Evolutionary conservation across 2,888 invertebrate genomes (phyloP).

Genomic region (Neoitamus cyanurus): DNA sequence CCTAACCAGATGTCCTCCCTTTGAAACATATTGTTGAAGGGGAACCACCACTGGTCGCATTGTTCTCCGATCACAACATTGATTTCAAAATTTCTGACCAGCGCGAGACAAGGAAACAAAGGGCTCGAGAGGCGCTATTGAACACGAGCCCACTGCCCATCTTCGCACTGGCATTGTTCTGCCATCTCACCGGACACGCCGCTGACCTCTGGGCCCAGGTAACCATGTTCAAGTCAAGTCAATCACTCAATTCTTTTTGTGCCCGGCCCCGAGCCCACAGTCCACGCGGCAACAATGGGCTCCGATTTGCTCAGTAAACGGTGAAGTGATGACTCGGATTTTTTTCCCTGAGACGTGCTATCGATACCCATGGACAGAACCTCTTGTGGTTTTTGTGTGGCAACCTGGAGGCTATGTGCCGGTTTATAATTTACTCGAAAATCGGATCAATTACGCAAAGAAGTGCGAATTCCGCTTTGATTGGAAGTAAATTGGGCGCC

Average conservation of each 20-base stretch:
- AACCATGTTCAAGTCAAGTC: background rate
- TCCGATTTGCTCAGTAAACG: slow-evolving; percentile 21
- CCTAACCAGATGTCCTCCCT: slow-evolving; percentile 9
- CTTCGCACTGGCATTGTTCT: background rate
- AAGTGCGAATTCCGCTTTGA: background rate
- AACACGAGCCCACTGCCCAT: background rate
- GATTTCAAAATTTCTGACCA: background rate
- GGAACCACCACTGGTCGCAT: background rate
- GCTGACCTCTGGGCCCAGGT: background rate
- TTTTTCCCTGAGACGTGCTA: slow-evolving; percentile 2
- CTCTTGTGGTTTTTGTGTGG: background rate
- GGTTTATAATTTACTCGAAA: background rate
- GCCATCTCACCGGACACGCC: background rate
- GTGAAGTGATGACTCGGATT: background rate
- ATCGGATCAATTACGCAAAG: background rate
- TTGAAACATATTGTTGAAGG: background rate
- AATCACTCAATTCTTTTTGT: background rate
- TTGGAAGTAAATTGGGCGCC: background rate
- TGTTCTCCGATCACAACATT: slow-evolving; percentile 6
- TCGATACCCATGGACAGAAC: background rate
- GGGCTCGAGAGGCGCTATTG: background rate
- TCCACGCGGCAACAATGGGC: background rate
- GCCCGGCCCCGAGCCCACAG: background rate
- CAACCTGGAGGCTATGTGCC: background rate
- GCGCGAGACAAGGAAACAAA: background rate